These are phyloP conservation scores for Aporophyla nigra DNA, from an alignment of 2,888 invertebrate species.

Conservation along the genomic window DNA sequence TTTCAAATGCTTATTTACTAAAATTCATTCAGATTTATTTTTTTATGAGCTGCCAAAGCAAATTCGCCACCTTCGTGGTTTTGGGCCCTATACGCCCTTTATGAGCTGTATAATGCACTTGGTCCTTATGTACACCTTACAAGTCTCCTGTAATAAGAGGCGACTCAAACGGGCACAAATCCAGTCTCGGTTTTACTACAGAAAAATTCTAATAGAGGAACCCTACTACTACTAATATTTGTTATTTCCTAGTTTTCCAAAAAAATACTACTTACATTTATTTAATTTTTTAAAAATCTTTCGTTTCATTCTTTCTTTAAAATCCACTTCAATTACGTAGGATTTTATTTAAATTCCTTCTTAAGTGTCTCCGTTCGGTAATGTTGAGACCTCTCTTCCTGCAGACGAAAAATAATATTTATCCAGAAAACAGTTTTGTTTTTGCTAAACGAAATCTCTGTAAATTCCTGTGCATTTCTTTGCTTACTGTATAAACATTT, in stretches of 20 bases:
- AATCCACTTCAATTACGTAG: background rate
- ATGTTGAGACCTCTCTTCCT: background rate
- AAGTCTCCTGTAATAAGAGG: background rate
- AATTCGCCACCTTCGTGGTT: too few species aligned
- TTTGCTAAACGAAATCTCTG: background rate
- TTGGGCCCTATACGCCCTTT: too few species aligned
- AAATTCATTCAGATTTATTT: too few species aligned
- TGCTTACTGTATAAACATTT: too few species aligned
- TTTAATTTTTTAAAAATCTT: background rate
- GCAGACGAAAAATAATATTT: too few species aligned
- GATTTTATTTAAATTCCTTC: background rate
- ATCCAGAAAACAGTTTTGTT: background rate
- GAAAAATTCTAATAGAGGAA: background rate
- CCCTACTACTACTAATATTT: background rate
- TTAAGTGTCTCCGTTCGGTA: background rate
- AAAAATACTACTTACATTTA: background rate
- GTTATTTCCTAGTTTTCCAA: background rate
- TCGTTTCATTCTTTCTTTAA: too few species aligned
- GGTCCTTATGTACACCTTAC: too few species aligned
- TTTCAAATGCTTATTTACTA: too few species aligned
- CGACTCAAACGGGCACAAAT: background rate
- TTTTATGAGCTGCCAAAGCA: too few species aligned
- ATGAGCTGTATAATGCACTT: too few species aligned
- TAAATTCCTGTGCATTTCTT: too few species aligned
- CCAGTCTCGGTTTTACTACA: background rate